Base-by-base conservation (phyloP, 2,113 vertebrate genomes). In the Malurus elegans region DNA sequence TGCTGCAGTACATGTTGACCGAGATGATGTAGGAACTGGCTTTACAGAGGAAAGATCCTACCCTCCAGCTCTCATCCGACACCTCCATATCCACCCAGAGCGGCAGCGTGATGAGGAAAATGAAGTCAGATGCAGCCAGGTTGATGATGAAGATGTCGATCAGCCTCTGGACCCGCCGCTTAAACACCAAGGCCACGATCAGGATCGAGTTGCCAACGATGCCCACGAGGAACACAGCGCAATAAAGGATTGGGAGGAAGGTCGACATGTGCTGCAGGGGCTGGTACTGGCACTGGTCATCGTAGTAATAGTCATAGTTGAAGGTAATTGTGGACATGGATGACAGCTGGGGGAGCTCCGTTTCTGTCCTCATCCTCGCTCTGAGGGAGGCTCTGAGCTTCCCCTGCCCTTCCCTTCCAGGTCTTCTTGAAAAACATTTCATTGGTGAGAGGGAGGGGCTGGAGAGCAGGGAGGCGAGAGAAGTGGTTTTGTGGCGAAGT, bases 1-100 rank as follows among this genome's bases (percentile, higher is more conserved):
- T 94, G 36, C 88, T 98, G 94, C 98, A 97, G 95, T 98, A 97
- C 98, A 98, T 98, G 88, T 98, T 98, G 88, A 98, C 97, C 3
- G 98, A 97, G 95, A 98, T 98, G 61, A 97, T 26, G 42, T 97
- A 98, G 88, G 97, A 98, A 73, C 98, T 98, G 10, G 94, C 87
- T 89, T 97, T 98, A 93, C 98, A 98, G 36, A 98, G 95, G 83
- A 98, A 96, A 56, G 96, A 87, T 48, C 98, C 98, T 7, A 92
- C 97, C 84, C 97, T 96, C 98, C 98, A 98, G 79, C 71, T 78
- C 36, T 97, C 96, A 0, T 82, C 90, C 0, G 92, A 96, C 0
- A 40, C 95, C 69, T 98, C 98, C 86, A 97, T 96, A 86, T 98
- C 97, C 79, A 97, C 97, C 98, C 98, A 98, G 64, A 98, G 96